Conservation (phyloP, 2,797 vertebrate genomes). For the Kryptopterus vitreolus region DNA sequence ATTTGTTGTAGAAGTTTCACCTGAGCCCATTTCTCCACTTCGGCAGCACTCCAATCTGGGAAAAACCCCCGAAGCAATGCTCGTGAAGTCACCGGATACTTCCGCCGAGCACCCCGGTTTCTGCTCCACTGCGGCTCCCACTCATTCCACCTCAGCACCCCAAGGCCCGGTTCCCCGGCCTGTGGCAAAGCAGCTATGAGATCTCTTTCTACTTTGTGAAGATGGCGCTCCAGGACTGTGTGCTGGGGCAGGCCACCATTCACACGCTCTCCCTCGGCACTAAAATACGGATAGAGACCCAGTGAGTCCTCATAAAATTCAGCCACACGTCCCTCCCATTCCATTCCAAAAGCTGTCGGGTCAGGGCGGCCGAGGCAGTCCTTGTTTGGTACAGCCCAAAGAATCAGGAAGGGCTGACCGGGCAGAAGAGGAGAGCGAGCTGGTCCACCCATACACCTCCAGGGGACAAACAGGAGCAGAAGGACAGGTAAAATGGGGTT, state of each 20-base stretch:
- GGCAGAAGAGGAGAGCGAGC: constrained; percentile 73
- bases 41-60: constrained; percentile 72
- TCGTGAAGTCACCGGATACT: constrained; percentile 72
- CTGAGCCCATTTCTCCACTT: constrained; percentile 78
- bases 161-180: constrained; percentile 71
- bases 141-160: constrained; percentile 73
- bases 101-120: constrained; percentile 65
- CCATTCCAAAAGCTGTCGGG: constrained; percentile 69
- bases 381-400: constrained; percentile 75
- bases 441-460: constrained; percentile 57
- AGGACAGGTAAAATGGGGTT: constrained; percentile 26
- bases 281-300: constrained; percentile 76
- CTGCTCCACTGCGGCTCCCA: constrained; percentile 78
- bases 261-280: constrained; percentile 65
- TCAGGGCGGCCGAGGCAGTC: constrained; percentile 69
- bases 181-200: constrained; percentile 68
- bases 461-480: constrained; percentile 22
- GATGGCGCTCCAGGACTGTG: constrained; percentile 72
- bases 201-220: constrained; percentile 72
- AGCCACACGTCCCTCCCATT: constrained; percentile 69
- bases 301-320: constrained; percentile 75
- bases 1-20: constrained; percentile 58
- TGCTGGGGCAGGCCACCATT: constrained; percentile 77
- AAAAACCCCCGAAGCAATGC: constrained; percentile 72
- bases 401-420: constrained; percentile 76